These are phyloP conservation scores for Phylloscopus trochilus DNA, from an alignment of 2,113 vertebrate genomes.

Conservation along the genomic window DNA sequence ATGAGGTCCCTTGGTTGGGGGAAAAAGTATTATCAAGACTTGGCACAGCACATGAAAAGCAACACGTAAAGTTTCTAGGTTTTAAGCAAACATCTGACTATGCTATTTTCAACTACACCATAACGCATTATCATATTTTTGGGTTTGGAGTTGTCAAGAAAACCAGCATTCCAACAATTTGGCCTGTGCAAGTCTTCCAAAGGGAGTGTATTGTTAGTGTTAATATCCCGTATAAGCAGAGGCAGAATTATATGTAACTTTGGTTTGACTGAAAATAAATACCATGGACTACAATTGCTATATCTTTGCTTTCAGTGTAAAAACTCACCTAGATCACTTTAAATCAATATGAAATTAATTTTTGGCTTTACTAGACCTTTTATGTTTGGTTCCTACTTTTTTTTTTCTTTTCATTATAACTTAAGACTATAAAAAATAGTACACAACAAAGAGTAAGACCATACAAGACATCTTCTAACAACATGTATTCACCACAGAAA, in stretches of 20 bases:
- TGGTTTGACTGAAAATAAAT: constrained; percentile 99
- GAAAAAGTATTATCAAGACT: constrained; percentile 86
- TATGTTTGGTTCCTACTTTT: constrained; percentile 98
- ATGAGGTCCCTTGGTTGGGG: constrained; percentile 91
- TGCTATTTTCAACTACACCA: constrained; percentile 83
- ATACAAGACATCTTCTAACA: constrained; percentile 91
- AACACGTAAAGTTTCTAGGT: constrained; percentile 88
- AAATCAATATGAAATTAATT: constrained; percentile 98
- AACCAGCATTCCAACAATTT: constrained; percentile 83
- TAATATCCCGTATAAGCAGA: constrained; percentile 96
- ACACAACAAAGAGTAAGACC: constrained; percentile 86
- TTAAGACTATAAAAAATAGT: constrained; percentile 91
- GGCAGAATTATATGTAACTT: constrained; percentile 99
- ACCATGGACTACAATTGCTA: constrained; percentile 96
- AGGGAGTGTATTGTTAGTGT: constrained; percentile 87
- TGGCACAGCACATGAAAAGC: constrained; percentile 91
- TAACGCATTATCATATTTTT: constrained; percentile 82
- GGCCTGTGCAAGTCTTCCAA: constrained; percentile 83
- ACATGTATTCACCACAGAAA: constrained; percentile 91
- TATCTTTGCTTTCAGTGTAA: constrained; percentile 94
- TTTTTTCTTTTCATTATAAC: constrained; percentile 89
- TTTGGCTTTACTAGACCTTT: constrained; percentile 99
- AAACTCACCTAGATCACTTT: constrained; percentile 97
- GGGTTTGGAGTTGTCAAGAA: constrained; percentile 80
- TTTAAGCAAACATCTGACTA: constrained; percentile 88